Evolutionary conservation across 2,888 invertebrate genomes (phyloP), one percentile per base, ranked within the genome.

Genomic region (Therioaphis trifolii): DNA sequence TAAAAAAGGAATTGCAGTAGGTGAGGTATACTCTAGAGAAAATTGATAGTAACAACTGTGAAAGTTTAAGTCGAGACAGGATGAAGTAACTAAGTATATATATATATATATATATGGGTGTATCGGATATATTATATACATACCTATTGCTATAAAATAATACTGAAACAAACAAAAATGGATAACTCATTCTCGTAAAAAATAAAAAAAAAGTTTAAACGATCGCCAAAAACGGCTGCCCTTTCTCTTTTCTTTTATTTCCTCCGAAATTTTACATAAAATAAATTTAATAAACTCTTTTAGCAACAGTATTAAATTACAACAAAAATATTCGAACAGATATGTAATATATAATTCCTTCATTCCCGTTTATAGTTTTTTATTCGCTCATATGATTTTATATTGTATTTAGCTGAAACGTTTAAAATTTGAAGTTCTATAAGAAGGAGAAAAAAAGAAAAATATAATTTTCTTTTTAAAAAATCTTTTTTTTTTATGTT

Each of bases 31-130:
- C 24, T 66, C 52, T 52, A 52, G n/a, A 68, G 35, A 68, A 68
- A 66, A 68, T 52, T 35, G 52, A 35, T 49, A 61, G 35, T 35
- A 77, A 77, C 52, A 40, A 68, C 35, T 46, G 35, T 18, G 24
- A 52, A 40, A 68, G 21, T 21, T 66, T 29, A 66, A 49, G 12
- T 35, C 14, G 18, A 21, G 15, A 52, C 12, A 15, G 35, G 15
- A 35, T 24, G 18, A 52, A 7, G 29, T 29, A 21, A 29, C 29
- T 46, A 43, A 18, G 2, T 5, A 58, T 21, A 29, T 55, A 15
- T 18, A 11, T 24, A 52, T 52, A n/a, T 55, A 55, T 74, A 69
- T 18, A 68, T 21, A 68, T 68, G 24, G 29, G 7, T 40, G 46
- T 52, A n/a, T 21, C 4, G 21, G 7, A 35, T 7, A 35, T 4